Evolutionary conservation across 2,888 invertebrate genomes (phyloP).

Genomic region (Lysandra bellargus): DNA sequence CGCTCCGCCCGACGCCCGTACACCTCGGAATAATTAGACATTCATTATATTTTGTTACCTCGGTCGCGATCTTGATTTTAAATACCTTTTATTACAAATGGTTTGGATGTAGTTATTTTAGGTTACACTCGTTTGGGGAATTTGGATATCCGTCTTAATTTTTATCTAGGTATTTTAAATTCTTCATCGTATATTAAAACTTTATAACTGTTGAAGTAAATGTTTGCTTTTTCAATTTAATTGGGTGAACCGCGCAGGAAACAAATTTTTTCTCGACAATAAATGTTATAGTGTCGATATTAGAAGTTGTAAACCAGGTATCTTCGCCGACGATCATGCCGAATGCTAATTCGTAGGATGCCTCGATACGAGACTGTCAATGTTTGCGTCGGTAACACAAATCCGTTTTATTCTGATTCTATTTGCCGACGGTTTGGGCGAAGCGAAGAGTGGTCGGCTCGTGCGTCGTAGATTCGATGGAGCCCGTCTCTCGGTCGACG

Average conservation of each 20-base stretch:
- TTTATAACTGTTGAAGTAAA: no score
- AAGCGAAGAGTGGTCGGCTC: constrained; percentile 74
- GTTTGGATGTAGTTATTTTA: neutral
- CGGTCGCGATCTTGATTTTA: constrained; percentile 10
- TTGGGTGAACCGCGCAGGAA: neutral
- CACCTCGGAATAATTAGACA: constrained; percentile 39
- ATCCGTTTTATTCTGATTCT: constrained; percentile 76
- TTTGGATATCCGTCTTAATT: neutral
- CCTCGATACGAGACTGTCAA: constrained; percentile 38
- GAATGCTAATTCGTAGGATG: neutral
- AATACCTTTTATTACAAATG: neutral
- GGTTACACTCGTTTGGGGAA: neutral
- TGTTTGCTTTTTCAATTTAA: neutral
- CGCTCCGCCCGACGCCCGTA: constrained; percentile 33
- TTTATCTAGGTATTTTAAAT: neutral
- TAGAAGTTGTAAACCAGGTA: neutral
- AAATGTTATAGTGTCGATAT: neutral
- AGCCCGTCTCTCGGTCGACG: constrained; percentile 79
- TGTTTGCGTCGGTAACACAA: constrained; percentile 61
- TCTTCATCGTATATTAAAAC: no score
- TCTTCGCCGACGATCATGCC: neutral
- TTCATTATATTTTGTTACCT: constrained; percentile 16
- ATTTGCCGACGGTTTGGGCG: constrained; percentile 75
- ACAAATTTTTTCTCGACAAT: neutral
- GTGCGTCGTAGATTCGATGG: constrained; percentile 81